phyloP scores from a whole-genome alignment of 2,113 vertebrate species.

The Proteles cristata region DNA sequence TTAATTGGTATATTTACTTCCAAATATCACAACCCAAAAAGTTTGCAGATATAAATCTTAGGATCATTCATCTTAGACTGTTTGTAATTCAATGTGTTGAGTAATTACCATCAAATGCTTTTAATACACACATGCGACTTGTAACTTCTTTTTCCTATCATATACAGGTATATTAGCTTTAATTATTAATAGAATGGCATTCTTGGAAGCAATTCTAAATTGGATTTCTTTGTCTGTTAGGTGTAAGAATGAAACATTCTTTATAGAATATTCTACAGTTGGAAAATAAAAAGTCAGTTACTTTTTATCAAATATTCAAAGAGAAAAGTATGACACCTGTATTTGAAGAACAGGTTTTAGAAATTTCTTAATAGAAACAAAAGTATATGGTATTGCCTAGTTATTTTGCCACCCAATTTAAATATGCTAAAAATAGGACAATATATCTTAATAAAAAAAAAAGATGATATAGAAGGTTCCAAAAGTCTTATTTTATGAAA shows the following conservation, averaged over 20 bases:
- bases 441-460: slow-evolving; percentile 10
- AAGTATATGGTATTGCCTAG: background rate
- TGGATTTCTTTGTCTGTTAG: background rate
- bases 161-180: background rate
- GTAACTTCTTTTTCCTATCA: background rate
- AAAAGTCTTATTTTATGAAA: background rate
- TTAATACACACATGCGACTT: background rate
- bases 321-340: background rate
- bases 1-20: background rate
- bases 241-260: background rate
- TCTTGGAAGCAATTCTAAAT: background rate
- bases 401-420: background rate
- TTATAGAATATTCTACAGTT: background rate
- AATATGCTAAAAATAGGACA: slow-evolving; percentile 24
- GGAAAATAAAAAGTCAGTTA: slow-evolving; percentile 50
- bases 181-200: background rate
- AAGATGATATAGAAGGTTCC: background rate
- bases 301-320: background rate
- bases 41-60: background rate
- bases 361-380: background rate
- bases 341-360: background rate
- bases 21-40: background rate
- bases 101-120: background rate
- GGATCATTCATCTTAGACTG: background rate
- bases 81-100: background rate